A percentile compares a stretch with the other conserved stretches of the same genome.
Conservation (phyloP, 1,140 invertebrate species). For the Psix sp. region DNA sequence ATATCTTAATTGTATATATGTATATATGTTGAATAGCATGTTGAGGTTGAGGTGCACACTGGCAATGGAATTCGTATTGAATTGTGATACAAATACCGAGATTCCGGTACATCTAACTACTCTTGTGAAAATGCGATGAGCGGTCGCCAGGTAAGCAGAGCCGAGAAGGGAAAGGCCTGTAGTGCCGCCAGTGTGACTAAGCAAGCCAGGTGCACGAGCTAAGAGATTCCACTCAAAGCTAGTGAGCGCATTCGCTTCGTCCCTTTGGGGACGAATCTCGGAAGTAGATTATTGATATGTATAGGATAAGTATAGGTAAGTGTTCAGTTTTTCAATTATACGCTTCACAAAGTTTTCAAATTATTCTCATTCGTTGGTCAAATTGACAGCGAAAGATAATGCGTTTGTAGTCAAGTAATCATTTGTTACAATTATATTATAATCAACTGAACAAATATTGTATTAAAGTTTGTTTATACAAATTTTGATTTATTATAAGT, state of each 20-base stretch:
- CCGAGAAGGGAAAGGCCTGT: slow-evolving; percentile 68
- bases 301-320: slow-evolving; percentile 9
- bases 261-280: slow-evolving; percentile 17
- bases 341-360: slow-evolving; percentile 8
- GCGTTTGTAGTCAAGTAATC: no score
- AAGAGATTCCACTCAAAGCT: slow-evolving; percentile 61
- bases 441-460: no score
- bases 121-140: slow-evolving; percentile 58
- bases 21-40: no score
- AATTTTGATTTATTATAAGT: no score
- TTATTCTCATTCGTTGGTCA: slow-evolving; percentile 13
- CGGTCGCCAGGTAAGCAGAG: slow-evolving; percentile 53
- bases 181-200: slow-evolving; percentile 23
- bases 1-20: no score
- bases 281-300: slow-evolving; percentile 13
- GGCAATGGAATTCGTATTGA: not conserved
- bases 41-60: no score
- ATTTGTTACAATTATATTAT: no score
- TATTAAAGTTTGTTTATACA: no score
- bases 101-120: slow-evolving; percentile 21
- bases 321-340: slow-evolving; percentile 13
- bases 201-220: slow-evolving; percentile 62
- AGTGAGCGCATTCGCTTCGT: slow-evolving; percentile 13
- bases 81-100: slow-evolving; percentile 4
- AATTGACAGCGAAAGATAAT: not conserved